Evolutionary conservation across 2,113 vertebrate species (phyloP), one percentile per base, ranked within the genome.

Genomic region (Scalopus aquaticus): DNA sequence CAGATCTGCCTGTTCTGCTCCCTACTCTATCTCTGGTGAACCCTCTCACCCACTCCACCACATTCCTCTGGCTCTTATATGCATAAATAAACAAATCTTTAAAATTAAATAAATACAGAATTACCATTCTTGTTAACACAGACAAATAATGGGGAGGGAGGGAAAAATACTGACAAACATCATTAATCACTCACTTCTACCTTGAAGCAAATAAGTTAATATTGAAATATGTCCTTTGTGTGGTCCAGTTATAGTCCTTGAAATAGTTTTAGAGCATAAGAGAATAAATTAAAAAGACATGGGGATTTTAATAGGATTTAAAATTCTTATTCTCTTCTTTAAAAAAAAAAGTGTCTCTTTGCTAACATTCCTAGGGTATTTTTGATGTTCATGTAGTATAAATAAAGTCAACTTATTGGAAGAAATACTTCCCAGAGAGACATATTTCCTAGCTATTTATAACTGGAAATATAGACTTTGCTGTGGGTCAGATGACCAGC

Each of bases 161-260:
- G 6, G 20, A 56, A 56, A 54, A 56, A 22, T 22, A 32, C 56
- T 72, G 37, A 26, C 22, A 54, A 72, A 77, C 87, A 28, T 83
- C 37, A 83, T 32, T 22, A 28, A 72, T 44, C 19, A 72, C 22
- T 64, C 32, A 30, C 15, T 62, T 76, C 30, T 11, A 56, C 56
- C 56, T 64, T 88, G 24, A 93, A 91, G 51, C 69, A 90, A 82
- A 70, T 70, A 56, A 93, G 42, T 54, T 76, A 82, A 72, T 56
- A 62, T 30, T 54, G 42, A 72, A 60, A 51, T 9, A 16, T n/a
- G 58, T 60, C 7, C 28, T 39, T 74, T 49, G 51, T 4, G 15
- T 42, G 72, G 32, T 32, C 17, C 19, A 82, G 32, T 28, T 54
- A 20, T 32, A 70, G 37, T 24, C 28, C 42, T 54, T 44, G 24